Evolutionary conservation across 2,113 vertebrate genomes (phyloP).

Genomic region (Plecotus auritus): DNA sequence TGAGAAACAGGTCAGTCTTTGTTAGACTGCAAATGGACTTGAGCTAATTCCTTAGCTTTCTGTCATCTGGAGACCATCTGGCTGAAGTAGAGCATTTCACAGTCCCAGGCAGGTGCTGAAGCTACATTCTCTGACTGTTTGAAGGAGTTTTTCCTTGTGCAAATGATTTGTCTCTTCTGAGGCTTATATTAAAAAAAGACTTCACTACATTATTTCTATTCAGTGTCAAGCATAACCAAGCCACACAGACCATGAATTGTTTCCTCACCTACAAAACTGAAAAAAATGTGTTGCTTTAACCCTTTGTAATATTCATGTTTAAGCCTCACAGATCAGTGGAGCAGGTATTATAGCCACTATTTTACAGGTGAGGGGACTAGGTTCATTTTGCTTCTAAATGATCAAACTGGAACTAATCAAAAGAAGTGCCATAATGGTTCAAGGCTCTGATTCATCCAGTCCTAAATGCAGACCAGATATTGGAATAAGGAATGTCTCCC

Average conservation of each 20-base stretch:
- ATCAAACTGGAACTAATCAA: neutral
- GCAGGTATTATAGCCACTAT: neutral
- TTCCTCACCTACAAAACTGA: neutral
- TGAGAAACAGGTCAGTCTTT: neutral
- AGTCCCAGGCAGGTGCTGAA: neutral
- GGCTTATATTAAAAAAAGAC: neutral
- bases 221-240: neutral
- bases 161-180: neutral
- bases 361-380: neutral
- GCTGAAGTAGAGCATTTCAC: neutral
- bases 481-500: neutral
- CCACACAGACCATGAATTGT: neutral
- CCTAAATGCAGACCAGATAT: neutral
- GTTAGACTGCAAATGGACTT: neutral
- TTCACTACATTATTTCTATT: neutral
- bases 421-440: neutral
- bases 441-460: neutral
- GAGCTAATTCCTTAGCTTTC: neutral
- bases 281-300: neutral
- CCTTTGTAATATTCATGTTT: neutral
- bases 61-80: neutral
- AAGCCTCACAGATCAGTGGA: neutral
- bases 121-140: neutral
- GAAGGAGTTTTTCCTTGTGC: neutral
- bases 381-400: neutral